Base-by-base conservation (phyloP, 2,888 invertebrate genomes). In the Acronicta aceris region DNA sequence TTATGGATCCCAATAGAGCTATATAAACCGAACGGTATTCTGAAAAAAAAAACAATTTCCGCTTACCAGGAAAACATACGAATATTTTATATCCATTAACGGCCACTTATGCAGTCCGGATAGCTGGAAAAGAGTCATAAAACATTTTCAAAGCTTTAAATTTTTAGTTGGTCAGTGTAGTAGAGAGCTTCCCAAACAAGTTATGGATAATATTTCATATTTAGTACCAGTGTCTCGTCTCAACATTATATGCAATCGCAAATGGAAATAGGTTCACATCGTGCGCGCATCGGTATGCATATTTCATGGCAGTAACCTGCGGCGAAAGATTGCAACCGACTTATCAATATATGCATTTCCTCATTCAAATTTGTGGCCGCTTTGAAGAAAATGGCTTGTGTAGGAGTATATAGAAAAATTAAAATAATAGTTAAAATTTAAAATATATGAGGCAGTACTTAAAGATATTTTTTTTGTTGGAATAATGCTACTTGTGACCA, bases 301-400 rank as follows among this genome's bases (percentile, higher is more conserved):
- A 79, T 78, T 76, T 79, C 57, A 76, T 65, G 47, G 46, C 47
- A 13, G 55, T 54, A 65, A 61, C 52, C 47, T 46, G 56, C 51
- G 36, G 42, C 64, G 43, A 71, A 59, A 62, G 51, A 59, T 74
- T 58, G 61, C 53, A 17, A 51, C 27, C 40, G 65, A 68, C 60
- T 61, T 78, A 65, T 63, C 71, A 68, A 59, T 62, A 73, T 65
- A 75, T 77, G 59, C 67, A 75, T 66, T 72, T 72, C 62, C 60
- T 46, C 49, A 51, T 47, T 66, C 38, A 45, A 66, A 70, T 70
- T 74, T 70, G 60, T 74, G 56, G 49, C 27, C n/a, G 42, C 16
- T 33, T 73, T 74, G 63, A 36, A 5, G 52, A 42, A 74, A 63
- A 58, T 45, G 17, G 33, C 54, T 41, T 60, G 54, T 55, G 48